Percentiles rank a stretch among this genome's conserved stretches.
Evolutionary conservation across 2,888 invertebrate genomes (phyloP).

Genomic region (Acronicta alni): DNA sequence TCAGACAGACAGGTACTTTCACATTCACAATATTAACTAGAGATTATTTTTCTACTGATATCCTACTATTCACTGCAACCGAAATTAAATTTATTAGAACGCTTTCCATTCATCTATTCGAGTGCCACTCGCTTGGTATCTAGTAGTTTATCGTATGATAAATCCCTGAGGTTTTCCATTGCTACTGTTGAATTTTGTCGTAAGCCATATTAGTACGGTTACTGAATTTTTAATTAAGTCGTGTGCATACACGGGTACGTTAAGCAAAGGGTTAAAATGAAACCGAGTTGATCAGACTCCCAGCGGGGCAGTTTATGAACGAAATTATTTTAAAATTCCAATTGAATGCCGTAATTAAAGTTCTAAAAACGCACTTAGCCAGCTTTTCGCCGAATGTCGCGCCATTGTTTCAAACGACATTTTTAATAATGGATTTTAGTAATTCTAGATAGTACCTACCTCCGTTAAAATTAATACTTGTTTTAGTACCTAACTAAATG

Average conservation of each 20-base stretch:
- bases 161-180: conserved; percentile 31
- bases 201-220: conserved; percentile 45
- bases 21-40: too few relatives aligned
- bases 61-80: too few relatives aligned
- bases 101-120: conserved; percentile 18
- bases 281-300: conserved; percentile 60
- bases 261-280: conserved; percentile 58
- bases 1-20: too few relatives aligned
- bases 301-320: conserved; percentile 59
- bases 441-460: not conserved
- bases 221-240: conserved; percentile 54
- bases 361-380: conserved; percentile 26
- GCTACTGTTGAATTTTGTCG: conserved; percentile 44
- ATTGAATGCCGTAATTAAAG: conserved; percentile 39
- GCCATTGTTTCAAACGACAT: conserved; percentile 5
- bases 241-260: conserved; percentile 23
- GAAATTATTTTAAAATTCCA: conserved; percentile 61
- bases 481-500: not conserved
- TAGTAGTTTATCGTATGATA: conserved; percentile 17
- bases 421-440: conserved; percentile 13
- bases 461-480: not conserved
- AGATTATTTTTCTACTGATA: too few relatives aligned
- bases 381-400: conserved; percentile 19
- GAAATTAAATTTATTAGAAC: not conserved
- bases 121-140: conserved; percentile 31